Conservation (phyloP, 2,797 vertebrate genomes). For the Microctenopoma stevenorrisi region DNA sequence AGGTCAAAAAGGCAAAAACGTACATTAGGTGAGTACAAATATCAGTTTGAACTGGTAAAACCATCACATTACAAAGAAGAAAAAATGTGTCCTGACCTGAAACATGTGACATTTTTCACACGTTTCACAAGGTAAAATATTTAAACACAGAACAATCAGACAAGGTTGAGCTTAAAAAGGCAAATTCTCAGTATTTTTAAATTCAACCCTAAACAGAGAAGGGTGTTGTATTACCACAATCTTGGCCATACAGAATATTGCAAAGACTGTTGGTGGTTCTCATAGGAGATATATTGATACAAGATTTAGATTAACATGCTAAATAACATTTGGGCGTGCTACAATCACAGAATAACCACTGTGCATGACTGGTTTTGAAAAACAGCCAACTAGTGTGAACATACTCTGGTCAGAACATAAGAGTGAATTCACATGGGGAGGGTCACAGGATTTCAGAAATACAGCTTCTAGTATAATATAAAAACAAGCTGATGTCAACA, state of each 20-base stretch:
- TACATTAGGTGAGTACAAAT: conserved; percentile 5
- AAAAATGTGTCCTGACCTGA: conserved; percentile 11
- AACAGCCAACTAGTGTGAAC: background rate
- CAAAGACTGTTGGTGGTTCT: background rate
- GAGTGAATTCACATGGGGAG: conserved; percentile 1
- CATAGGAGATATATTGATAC: conserved; percentile 12
- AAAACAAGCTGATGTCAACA: conserved; percentile 25
- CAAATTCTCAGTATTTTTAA: conserved; percentile 13
- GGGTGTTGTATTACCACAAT: conserved; percentile 7
- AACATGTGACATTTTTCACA: background rate
- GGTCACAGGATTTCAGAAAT: conserved; percentile 6
- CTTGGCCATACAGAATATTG: background rate
- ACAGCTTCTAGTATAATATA: conserved; percentile 14
- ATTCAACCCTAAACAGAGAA: conserved; percentile 1
- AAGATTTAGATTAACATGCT: background rate
- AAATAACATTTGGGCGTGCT: background rate
- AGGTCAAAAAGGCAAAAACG: background rate
- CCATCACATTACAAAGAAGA: conserved; percentile 15
- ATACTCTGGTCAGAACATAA: background rate
- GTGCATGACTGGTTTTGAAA: background rate
- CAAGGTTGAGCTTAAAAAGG: conserved; percentile 10
- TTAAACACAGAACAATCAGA: conserved; percentile 9
- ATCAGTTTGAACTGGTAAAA: conserved; percentile 10
- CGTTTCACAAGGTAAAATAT: conserved; percentile 12
- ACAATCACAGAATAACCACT: background rate